These are phyloP conservation scores for Manis crassicaudata DNA, from an alignment of 2,797 vertebrate species.

Conservation along the genomic window DNA sequence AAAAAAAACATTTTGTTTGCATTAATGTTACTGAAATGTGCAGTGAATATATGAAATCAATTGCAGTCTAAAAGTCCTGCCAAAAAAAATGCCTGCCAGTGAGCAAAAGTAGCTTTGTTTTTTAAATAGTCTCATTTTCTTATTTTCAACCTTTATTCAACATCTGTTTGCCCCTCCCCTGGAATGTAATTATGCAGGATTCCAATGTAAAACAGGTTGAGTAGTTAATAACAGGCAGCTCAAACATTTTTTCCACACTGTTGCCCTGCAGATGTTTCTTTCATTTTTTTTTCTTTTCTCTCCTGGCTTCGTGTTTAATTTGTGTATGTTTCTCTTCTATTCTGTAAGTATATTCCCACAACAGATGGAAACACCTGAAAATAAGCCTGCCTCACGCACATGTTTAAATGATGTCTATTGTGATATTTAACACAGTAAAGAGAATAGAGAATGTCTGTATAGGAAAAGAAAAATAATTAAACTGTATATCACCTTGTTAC, in stretches of 20 bases:
- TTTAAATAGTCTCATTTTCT: constrained; percentile 75
- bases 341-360: constrained; percentile 69
- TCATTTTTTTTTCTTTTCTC: neutral
- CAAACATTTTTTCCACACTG: constrained; percentile 77
- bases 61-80: constrained; percentile 76
- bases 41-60: constrained; percentile 80
- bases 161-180: constrained; percentile 78
- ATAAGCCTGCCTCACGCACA: constrained; percentile 54
- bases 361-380: constrained; percentile 77
- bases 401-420: constrained; percentile 43
- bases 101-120: constrained; percentile 64
- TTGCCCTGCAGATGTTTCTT: constrained; percentile 78
- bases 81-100: constrained; percentile 59
- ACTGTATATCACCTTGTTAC: neutral
- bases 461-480: constrained; percentile 35
- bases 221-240: constrained; percentile 79
- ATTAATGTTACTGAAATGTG: constrained; percentile 82
- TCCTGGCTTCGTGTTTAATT: constrained; percentile 74
- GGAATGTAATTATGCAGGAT: constrained; percentile 80
- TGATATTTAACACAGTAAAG: neutral
- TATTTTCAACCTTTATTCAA: constrained; percentile 80
- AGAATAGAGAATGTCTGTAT: neutral
- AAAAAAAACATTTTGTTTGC: constrained; percentile 79
- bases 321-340: constrained; percentile 64
- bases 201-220: constrained; percentile 80